phyloP scores from a whole-genome alignment of 2,797 vertebrate species.

The Atherinosoma microstoma region DNA sequence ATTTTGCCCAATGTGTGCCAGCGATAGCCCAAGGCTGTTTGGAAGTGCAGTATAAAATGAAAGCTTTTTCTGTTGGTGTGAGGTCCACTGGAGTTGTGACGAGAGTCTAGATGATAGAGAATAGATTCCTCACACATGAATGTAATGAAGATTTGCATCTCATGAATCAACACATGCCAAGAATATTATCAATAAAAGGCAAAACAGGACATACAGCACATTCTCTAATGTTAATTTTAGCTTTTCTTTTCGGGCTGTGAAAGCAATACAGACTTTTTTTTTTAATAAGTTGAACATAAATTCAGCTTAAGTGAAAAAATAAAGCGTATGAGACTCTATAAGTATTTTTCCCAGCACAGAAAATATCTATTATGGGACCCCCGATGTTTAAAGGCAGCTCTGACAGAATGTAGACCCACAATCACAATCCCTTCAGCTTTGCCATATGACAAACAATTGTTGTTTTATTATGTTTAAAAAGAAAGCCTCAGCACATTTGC shows the following conservation, averaged over 20 bases:
- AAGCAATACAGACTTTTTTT: neutral
- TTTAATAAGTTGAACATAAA: slow-evolving; percentile 32
- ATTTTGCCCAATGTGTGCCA: slow-evolving; percentile 66
- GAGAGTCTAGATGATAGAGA: slow-evolving; percentile 54
- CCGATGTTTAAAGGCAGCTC: slow-evolving; percentile 28
- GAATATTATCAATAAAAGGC: slow-evolving; percentile 22
- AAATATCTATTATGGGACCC: slow-evolving; percentile 15
- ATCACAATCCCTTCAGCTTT: slow-evolving; percentile 56
- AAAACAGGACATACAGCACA: slow-evolving; percentile 1
- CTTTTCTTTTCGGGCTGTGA: neutral
- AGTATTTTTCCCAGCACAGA: slow-evolving; percentile 1
- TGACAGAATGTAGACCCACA: slow-evolving; percentile 13
- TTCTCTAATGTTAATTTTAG: neutral
- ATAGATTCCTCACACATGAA: slow-evolving; percentile 41
- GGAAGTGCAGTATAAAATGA: slow-evolving; percentile 63
- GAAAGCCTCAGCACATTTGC: slow-evolving; percentile 33
- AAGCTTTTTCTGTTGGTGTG: slow-evolving; percentile 68
- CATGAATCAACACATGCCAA: slow-evolving; percentile 23
- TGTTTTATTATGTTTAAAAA: slow-evolving; percentile 21
- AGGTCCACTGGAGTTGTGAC: slow-evolving; percentile 58
- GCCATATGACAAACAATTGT: slow-evolving; percentile 55
- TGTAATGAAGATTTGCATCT: slow-evolving; percentile 37
- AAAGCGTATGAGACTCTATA: neutral
- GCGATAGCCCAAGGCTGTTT: slow-evolving; percentile 65
- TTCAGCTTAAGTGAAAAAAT: slow-evolving; percentile 8